These are phyloP conservation scores for Elysia chlorotica DNA, from an alignment of 1,140 invertebrate species.

Conservation along the genomic window DNA sequence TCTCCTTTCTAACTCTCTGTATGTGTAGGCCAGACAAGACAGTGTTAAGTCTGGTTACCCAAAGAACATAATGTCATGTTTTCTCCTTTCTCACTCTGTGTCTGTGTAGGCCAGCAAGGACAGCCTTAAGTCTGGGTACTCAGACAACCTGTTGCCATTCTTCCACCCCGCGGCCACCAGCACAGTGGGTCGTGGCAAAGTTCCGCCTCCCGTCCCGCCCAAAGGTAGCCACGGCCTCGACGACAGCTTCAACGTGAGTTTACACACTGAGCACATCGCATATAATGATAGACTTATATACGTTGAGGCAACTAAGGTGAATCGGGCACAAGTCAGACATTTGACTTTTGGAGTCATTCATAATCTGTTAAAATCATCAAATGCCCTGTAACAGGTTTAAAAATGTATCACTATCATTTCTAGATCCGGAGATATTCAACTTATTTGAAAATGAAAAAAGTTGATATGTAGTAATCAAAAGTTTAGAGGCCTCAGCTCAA, in stretches of 20 bases:
- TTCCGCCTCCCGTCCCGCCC: constrained; percentile 24
- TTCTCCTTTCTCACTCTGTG: not conserved
- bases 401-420: not conserved
- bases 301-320: no score
- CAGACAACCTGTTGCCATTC: constrained; percentile 28
- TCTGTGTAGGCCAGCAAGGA: constrained; percentile 22
- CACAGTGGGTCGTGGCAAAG: constrained; percentile 25
- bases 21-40: no score
- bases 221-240: constrained; percentile 19
- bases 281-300: no score
- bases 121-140: constrained; percentile 3
- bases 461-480: no score
- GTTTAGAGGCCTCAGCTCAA: no score
- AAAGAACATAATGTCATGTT: not conserved
- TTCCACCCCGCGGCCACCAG: constrained; percentile 33
- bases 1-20: no score
- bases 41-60: not conserved
- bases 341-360: no score
- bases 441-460: no score
- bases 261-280: no score
- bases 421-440: not conserved
- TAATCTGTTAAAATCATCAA: no score
- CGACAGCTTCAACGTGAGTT: constrained; percentile 24
- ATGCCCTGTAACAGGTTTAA: not conserved
- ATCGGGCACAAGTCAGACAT: no score